Evolutionary conservation across 2,113 vertebrate genomes (phyloP).

Genomic region (Leptodactylus fuscus): DNA sequence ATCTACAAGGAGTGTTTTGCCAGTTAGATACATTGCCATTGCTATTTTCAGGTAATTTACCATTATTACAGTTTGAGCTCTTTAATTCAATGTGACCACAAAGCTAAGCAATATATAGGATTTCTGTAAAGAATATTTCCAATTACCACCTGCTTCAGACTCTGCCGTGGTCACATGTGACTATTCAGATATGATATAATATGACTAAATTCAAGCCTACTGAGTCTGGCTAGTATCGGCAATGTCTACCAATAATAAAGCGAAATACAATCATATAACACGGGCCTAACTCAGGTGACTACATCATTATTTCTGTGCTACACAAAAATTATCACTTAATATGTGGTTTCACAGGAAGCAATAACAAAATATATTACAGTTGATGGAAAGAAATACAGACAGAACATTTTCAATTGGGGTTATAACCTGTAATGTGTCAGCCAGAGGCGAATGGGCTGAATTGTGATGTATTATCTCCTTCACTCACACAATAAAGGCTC

Average conservation of each 20-base stretch:
- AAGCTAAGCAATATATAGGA: too few species aligned
- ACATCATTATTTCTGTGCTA: neutral
- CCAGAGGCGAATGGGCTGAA: neutral
- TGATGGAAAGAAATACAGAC: neutral
- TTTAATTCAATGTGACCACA: neutral
- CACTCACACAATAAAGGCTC: neutral
- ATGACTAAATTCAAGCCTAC: neutral
- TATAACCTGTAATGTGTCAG: neutral
- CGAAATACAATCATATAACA: neutral
- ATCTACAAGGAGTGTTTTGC: neutral
- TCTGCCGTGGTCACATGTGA: too few species aligned
- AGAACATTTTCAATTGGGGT: neutral
- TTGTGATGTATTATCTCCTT: neutral
- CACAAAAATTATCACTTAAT: neutral
- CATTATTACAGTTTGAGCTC: neutral
- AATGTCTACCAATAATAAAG: neutral
- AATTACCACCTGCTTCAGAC: neutral
- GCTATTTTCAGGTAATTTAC: neutral
- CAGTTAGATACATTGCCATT: neutral
- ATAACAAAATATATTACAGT: neutral
- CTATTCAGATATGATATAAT: neutral
- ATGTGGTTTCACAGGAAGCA: neutral
- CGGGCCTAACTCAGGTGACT: neutral
- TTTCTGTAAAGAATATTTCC: neutral
- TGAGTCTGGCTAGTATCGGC: neutral